A percentile compares a stretch with the other conserved stretches of the same genome.
phyloP scores from a whole-genome alignment of 1,140 invertebrate genomes.

The Rhizoglyphus robini region DNA sequence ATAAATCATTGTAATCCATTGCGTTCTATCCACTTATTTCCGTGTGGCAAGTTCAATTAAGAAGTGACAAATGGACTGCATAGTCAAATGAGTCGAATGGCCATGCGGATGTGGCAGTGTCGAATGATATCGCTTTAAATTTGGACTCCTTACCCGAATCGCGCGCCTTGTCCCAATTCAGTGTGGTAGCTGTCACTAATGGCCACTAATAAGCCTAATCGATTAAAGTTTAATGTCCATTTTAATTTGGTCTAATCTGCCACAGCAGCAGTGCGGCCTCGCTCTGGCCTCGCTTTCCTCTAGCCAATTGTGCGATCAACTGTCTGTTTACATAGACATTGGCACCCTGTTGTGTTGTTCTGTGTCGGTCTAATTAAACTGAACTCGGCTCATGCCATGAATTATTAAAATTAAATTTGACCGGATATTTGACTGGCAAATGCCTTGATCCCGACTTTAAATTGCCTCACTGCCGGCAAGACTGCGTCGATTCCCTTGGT shows the following conservation, averaged over 20 bases:
- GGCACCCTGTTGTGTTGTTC: neutral
- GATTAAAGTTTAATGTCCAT: constrained; percentile 4
- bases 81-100: neutral
- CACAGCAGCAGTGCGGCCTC: neutral
- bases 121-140: neutral
- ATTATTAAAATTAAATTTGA: constrained; percentile 16
- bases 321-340: neutral
- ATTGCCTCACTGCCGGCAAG: neutral
- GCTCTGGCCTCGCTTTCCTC: neutral
- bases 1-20: neutral
- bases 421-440: neutral
- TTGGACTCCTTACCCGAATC: too few relatives aligned
- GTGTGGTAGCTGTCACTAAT: neutral
- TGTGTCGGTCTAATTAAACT: neutral
- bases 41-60: neutral
- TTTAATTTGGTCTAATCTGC: constrained; percentile 2
- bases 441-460: neutral
- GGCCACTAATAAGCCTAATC: neutral
- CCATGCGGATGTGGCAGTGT: neutral
- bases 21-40: neutral
- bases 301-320: too few relatives aligned
- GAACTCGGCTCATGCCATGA: neutral
- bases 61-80: neutral
- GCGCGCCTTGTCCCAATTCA: too few relatives aligned
- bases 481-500: too few relatives aligned